phyloP scores from a whole-genome alignment of 2,113 vertebrate species.

The Carassius carassius region DNA sequence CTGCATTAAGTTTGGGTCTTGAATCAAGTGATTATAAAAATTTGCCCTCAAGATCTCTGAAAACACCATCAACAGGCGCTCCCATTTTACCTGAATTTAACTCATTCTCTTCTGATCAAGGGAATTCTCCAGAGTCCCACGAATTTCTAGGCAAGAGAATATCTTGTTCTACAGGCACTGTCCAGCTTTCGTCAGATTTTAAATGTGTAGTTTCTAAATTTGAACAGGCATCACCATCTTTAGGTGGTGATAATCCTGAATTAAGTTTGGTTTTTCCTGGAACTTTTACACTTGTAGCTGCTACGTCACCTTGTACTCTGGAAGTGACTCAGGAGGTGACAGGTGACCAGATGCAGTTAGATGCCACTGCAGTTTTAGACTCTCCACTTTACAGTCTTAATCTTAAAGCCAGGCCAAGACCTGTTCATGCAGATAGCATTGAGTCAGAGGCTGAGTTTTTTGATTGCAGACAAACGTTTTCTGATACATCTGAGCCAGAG shows the following conservation, averaged over 20 bases:
- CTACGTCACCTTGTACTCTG: not conserved
- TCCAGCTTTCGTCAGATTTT: conserved; percentile 54
- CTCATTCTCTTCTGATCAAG: conserved; percentile 36
- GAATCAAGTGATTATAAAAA: conserved; percentile 59
- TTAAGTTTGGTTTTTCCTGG: not conserved
- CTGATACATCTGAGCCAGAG: conserved; percentile 67
- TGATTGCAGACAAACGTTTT: conserved; percentile 69
- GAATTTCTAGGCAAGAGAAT: conserved; percentile 7
- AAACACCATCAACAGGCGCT: conserved; percentile 53
- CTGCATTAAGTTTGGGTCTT: conserved; percentile 56
- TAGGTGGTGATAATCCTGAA: conserved; percentile 29
- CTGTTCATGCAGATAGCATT: conserved; percentile 50
- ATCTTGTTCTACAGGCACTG: not conserved
- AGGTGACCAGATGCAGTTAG: not conserved
- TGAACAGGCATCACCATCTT: conserved; percentile 51
- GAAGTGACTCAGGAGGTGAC: conserved; percentile 26
- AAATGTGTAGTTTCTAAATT: conserved; percentile 59
- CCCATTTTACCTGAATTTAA: conserved; percentile 50
- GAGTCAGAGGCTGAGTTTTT: conserved; percentile 75
- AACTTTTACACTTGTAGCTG: not conserved
- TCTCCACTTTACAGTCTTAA: conserved; percentile 20
- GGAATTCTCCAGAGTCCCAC: not conserved
- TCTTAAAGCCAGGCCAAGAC: conserved; percentile 16
- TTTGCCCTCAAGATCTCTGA: conserved; percentile 57
- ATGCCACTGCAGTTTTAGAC: not conserved